phyloP scores from a whole-genome alignment of 2,797 vertebrate genomes.

The Sebastes hubbsi region DNA sequence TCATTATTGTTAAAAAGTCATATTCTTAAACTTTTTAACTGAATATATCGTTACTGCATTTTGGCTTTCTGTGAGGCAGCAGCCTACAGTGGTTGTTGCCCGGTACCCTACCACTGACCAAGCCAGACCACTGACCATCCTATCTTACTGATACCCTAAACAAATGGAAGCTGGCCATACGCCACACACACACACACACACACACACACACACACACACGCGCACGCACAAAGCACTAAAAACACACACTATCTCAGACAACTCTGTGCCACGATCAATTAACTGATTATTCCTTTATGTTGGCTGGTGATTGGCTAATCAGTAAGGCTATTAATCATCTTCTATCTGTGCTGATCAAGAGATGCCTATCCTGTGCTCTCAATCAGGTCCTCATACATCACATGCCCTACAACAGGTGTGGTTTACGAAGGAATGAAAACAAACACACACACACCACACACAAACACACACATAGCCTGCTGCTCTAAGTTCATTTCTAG shows the following conservation, averaged over 20 bases:
- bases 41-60: too few relatives aligned
- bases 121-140: neutral
- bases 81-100: neutral
- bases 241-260: slow-evolving; percentile 19
- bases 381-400: slow-evolving; percentile 53
- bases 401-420: slow-evolving; percentile 9
- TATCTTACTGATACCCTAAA: neutral
- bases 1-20: neutral
- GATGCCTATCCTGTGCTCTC: slow-evolving; percentile 67
- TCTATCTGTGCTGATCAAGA: slow-evolving; percentile 75
- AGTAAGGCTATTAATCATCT: slow-evolving; percentile 79
- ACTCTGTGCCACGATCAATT: slow-evolving; percentile 72
- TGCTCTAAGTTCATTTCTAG: neutral
- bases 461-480: neutral
- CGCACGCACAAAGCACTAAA: slow-evolving; percentile 3
- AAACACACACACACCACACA: neutral
- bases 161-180: neutral
- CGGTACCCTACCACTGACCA: neutral
- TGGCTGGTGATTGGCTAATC: slow-evolving; percentile 77
- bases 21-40: neutral
- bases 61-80: neutral
- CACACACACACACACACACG: neutral
- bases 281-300: slow-evolving; percentile 77
- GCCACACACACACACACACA: neutral
- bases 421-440: neutral